phyloP scores from a whole-genome alignment of 2,888 invertebrate genomes.

The Heterodera filipjevi region DNA sequence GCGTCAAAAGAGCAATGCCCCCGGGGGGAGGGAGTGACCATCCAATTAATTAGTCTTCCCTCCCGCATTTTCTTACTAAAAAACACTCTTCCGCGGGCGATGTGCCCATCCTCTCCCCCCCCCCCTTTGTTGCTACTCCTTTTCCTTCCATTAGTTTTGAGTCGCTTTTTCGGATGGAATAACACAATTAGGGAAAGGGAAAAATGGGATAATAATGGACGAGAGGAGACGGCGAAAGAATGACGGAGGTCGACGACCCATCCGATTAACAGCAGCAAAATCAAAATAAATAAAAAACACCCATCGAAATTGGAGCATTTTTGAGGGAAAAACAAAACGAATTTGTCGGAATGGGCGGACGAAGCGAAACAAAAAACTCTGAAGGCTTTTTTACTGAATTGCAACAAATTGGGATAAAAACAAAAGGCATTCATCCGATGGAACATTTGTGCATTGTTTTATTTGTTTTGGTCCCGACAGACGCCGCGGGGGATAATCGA shows the following conservation, averaged over 20 bases:
- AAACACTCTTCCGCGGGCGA: background rate
- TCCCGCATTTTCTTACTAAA: background rate
- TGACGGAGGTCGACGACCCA: background rate
- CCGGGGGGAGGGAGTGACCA: background rate
- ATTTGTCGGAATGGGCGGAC: background rate
- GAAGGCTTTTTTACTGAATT: background rate
- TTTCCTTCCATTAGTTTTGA: background rate
- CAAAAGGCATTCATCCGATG: background rate
- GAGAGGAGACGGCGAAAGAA: background rate
- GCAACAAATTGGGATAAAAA: background rate
- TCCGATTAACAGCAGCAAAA: background rate
- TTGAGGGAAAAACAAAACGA: too few relatives aligned
- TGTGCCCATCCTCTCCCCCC: background rate
- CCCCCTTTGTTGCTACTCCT: background rate
- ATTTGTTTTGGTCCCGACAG: background rate
- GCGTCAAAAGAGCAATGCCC: background rate
- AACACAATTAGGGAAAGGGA: background rate
- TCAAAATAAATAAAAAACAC: background rate
- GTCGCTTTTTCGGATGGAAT: background rate
- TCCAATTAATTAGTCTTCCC: constrained; percentile 1
- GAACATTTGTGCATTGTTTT: background rate
- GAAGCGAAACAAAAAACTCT: background rate
- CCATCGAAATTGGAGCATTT: background rate
- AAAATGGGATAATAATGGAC: background rate
- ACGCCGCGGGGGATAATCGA: background rate